Percentiles rank a stretch among this genome's conserved stretches.
phyloP scores from a whole-genome alignment of 2,113 vertebrate genomes.

The Salvator merianae region DNA sequence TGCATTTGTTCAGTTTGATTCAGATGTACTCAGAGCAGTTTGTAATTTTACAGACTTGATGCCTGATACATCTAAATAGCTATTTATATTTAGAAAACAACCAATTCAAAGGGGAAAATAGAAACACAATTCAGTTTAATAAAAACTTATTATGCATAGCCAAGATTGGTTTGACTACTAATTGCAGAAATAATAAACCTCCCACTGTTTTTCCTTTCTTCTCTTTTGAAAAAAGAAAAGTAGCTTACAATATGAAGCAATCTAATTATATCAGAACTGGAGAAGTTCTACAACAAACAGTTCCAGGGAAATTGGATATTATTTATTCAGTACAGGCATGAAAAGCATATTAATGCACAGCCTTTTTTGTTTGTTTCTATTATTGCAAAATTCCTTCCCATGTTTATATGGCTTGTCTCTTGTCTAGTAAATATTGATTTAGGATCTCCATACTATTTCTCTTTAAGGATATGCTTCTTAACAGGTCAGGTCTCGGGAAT shows the following conservation, averaged over 20 bases:
- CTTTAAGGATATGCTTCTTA: too few relatives aligned
- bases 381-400: background rate
- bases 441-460: too few relatives aligned
- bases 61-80: background rate
- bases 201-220: background rate
- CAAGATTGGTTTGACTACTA: background rate
- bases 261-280: conserved; percentile 9
- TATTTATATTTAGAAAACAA: background rate
- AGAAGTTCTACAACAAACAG: background rate
- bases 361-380: background rate
- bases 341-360: background rate
- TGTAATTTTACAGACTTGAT: background rate
- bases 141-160: background rate
- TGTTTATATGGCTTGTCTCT: background rate
- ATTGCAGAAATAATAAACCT: conserved; percentile 11
- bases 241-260: background rate
- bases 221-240: background rate
- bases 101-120: background rate
- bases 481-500: too few relatives aligned
- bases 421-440: too few relatives aligned
- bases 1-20: background rate
- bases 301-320: background rate
- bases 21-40: background rate
- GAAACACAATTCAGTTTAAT: background rate
- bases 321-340: background rate